These are phyloP conservation scores for Eueremaeus valkanovi DNA, from an alignment of 2,888 invertebrate genomes.

Conservation along the genomic window DNA sequence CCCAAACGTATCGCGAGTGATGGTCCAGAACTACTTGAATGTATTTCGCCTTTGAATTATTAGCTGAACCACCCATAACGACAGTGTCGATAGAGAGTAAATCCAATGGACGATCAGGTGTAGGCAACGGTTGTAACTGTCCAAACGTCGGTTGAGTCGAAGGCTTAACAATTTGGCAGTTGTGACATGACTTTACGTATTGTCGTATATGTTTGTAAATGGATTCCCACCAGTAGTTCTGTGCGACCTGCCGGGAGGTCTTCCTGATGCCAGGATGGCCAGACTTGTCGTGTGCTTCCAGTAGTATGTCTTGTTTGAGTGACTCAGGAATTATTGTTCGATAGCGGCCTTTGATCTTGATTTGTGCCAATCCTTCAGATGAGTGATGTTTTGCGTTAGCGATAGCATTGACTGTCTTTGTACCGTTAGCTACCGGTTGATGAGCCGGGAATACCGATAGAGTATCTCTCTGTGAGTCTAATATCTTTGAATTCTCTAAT, in stretches of 20 bases:
- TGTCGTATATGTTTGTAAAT: neutral
- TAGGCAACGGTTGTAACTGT: neutral
- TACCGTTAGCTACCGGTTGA: too few species aligned
- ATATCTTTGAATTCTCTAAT: neutral
- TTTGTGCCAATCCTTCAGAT: neutral
- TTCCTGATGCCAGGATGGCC: neutral
- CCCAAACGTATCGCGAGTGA: neutral
- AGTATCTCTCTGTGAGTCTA: neutral
- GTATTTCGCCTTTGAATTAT: neutral
- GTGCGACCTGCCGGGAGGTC: neutral
- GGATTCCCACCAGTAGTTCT: neutral
- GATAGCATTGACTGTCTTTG: neutral
- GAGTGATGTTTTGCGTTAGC: neutral
- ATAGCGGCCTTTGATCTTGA: neutral
- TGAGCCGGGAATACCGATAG: too few species aligned
- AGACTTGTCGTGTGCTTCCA: neutral
- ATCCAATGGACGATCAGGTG: neutral
- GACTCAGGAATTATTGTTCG: neutral
- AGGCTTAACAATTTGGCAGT: constrained; percentile 7
- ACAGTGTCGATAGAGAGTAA: neutral
- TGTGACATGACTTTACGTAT: neutral
- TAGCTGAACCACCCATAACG: neutral
- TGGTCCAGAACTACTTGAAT: neutral
- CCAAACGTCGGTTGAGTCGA: neutral
- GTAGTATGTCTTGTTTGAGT: neutral